Percentiles rank a stretch among this genome's conserved stretches.
phyloP scores from a whole-genome alignment of 2,113 vertebrate genomes.

The Sapayoa aenigma region DNA sequence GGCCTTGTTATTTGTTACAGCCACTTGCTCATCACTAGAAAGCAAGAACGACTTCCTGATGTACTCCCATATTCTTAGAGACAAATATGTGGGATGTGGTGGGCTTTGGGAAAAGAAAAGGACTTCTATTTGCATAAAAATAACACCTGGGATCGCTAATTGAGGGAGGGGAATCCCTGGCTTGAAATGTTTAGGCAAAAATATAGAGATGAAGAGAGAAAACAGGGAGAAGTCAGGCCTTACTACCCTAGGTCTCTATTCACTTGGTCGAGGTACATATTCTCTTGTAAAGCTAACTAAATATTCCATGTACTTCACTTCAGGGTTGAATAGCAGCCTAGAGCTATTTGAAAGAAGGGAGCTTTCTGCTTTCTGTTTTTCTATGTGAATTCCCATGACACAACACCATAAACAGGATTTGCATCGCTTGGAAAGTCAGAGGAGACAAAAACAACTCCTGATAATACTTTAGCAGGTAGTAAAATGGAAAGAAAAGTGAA shows the following conservation, averaged over 20 bases:
- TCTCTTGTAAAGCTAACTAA: background rate
- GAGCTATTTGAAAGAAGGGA: background rate
- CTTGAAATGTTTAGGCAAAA: background rate
- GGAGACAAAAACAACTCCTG: background rate
- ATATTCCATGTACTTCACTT: background rate
- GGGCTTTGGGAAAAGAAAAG: background rate
- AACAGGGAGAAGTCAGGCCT: background rate
- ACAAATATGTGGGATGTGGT: background rate
- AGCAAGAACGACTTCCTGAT: background rate
- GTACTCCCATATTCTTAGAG: background rate
- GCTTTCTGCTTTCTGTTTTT: background rate
- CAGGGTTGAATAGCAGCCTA: background rate
- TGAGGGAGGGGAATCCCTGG: background rate
- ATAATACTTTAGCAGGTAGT: background rate
- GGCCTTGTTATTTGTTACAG: background rate
- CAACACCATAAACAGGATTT: background rate
- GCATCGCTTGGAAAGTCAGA: background rate
- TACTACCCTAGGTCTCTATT: accelerated
- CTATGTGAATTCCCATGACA: background rate
- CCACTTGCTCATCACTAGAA: background rate
- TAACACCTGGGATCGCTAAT: background rate
- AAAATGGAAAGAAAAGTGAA: background rate
- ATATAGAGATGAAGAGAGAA: background rate
- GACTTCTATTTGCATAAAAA: background rate
- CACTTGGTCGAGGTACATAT: background rate